phyloP scores from a whole-genome alignment of 2,888 invertebrate species.

The Alentia gelatinosa region DNA sequence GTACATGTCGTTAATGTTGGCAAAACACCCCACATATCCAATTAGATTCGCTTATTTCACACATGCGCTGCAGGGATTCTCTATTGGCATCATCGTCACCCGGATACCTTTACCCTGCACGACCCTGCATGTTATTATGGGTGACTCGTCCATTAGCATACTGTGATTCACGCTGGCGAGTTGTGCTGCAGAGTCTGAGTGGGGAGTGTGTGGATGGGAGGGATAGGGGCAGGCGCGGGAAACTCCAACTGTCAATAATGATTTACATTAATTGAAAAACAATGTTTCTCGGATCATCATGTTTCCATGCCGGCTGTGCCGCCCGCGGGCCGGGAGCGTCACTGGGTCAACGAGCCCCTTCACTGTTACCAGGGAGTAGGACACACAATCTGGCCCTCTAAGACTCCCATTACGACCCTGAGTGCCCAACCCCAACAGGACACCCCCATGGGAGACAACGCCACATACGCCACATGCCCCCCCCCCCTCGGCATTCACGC shows the following conservation, averaged over 20 bases:
- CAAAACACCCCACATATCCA: too few relatives aligned
- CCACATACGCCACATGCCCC: too few relatives aligned
- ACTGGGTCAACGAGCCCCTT: not conserved
- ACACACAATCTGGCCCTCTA: too few relatives aligned
- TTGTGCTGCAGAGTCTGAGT: not conserved
- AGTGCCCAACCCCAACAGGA: too few relatives aligned
- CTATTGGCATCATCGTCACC: too few relatives aligned
- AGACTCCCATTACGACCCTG: too few relatives aligned
- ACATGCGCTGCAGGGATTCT: too few relatives aligned
- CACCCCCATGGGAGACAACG: too few relatives aligned
- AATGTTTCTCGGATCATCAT: constrained; percentile 19
- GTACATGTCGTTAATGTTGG: too few relatives aligned
- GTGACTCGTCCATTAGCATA: not conserved
- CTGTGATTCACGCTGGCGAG: not conserved
- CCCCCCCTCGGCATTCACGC: too few relatives aligned
- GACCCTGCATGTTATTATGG: not conserved
- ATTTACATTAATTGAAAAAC: constrained; percentile 39
- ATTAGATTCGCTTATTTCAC: too few relatives aligned
- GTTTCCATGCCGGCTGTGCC: not conserved
- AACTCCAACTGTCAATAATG: constrained; percentile 20
- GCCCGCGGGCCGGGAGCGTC: not conserved
- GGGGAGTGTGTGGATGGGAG: not conserved
- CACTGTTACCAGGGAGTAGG: not conserved
- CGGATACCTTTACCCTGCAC: too few relatives aligned
- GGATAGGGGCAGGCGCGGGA: not conserved